Conservation (phyloP, 1,140 invertebrate species). For the Cyphomyrmex costatus region DNA sequence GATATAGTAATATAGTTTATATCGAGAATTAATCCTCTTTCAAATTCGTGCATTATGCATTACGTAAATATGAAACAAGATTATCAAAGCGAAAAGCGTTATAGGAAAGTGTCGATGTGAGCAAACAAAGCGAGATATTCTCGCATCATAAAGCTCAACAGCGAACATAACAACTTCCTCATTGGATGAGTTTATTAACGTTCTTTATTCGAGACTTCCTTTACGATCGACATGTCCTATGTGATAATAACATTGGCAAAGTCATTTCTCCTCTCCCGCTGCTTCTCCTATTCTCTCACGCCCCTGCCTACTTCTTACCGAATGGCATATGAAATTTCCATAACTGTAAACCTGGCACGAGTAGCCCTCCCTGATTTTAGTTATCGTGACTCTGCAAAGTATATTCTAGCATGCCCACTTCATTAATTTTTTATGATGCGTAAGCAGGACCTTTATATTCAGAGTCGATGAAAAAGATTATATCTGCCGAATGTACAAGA, state of each 20-base stretch:
- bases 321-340: conserved; percentile 58
- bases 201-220: conserved; percentile 71
- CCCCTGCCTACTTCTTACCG: conserved; percentile 40
- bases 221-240: conserved; percentile 72
- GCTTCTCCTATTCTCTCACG: background rate
- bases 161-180: conserved; percentile 79
- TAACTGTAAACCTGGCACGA: conserved; percentile 49
- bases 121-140: conserved; percentile 26
- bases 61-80: background rate
- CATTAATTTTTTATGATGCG: conserved; percentile 58
- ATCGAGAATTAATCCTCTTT: background rate
- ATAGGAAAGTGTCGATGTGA: background rate
- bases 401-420: conserved; percentile 53
- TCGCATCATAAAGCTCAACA: conserved; percentile 71
- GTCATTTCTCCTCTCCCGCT: background rate
- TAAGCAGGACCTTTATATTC: conserved; percentile 27
- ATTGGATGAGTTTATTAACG: conserved; percentile 79
- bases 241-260: conserved; percentile 70
- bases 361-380: conserved; percentile 23
- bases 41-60: background rate
- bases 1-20: background rate
- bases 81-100: conserved; percentile 2
- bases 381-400: conserved; percentile 49
- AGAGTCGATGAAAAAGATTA: conserved; percentile 20
- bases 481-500: conserved; percentile 11